A percentile compares a stretch with the other conserved stretches of the same genome.
Evolutionary conservation across 2,888 invertebrate species (phyloP).

Genomic region (Habrosyne pyritoides): DNA sequence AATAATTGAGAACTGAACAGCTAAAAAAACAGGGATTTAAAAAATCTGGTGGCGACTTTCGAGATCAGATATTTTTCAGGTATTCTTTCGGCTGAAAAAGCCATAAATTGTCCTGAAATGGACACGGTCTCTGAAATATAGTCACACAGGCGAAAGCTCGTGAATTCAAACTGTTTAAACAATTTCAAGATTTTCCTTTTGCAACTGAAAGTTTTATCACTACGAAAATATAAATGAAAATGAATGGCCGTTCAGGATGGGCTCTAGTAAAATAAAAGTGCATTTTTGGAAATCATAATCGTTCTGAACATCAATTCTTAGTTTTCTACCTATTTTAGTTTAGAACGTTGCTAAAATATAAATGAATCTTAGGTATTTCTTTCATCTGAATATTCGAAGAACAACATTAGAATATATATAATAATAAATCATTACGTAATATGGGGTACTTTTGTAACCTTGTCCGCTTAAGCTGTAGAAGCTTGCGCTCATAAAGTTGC

Average conservation of each 20-base stretch:
- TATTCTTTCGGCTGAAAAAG: neutral
- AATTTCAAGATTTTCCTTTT: neutral
- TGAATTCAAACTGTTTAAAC: neutral
- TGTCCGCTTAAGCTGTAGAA: too few species aligned
- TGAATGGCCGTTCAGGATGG: neutral
- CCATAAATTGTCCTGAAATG: slow-evolving; percentile 1
- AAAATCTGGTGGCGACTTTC: neutral
- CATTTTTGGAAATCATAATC: too few species aligned
- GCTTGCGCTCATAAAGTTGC: too few species aligned
- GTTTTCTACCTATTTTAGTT: too few species aligned
- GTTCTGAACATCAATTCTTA: too few species aligned
- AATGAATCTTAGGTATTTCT: too few species aligned
- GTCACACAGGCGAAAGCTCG: neutral
- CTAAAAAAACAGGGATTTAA: neutral
- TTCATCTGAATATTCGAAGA: too few species aligned
- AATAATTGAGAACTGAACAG: too few species aligned
- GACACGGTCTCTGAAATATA: neutral
- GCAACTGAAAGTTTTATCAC: neutral
- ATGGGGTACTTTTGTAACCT: too few species aligned
- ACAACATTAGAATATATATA: too few species aligned
- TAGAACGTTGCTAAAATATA: too few species aligned
- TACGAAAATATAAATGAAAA: neutral
- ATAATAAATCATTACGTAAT: too few species aligned
- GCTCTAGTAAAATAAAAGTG: neutral
- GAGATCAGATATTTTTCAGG: neutral